Conservation (phyloP, 1,140 invertebrate species). For the Holotrichia oblita region DNA sequence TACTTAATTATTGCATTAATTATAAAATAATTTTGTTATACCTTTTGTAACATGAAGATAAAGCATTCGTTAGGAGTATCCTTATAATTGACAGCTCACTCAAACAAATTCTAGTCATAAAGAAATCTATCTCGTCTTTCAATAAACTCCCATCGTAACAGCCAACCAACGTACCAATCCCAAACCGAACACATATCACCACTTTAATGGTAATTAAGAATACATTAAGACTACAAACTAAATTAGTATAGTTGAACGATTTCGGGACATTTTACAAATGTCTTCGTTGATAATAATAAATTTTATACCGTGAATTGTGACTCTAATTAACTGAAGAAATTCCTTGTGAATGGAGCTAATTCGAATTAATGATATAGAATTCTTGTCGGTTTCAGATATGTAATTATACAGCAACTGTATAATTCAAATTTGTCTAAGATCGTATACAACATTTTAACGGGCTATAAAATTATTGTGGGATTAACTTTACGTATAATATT, state of each 20-base stretch:
- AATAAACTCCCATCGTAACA: too few species aligned
- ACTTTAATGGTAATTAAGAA: neutral
- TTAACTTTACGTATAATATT: neutral
- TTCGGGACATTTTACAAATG: constrained; percentile 15
- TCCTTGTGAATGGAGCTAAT: neutral
- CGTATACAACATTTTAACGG: neutral
- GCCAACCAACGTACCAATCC: too few species aligned
- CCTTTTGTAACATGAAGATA: too few species aligned
- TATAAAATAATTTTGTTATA: too few species aligned
- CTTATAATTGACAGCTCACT: too few species aligned
- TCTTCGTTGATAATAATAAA: neutral
- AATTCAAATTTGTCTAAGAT: neutral
- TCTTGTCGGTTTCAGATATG: neutral
- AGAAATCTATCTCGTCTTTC: too few species aligned
- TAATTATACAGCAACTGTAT: neutral
- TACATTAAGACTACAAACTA: neutral
- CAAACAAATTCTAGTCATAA: too few species aligned
- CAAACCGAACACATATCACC: too few species aligned
- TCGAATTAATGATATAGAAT: neutral
- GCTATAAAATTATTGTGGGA: neutral
- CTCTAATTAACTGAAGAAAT: neutral
- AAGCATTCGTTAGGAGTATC: too few species aligned
- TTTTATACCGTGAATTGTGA: neutral
- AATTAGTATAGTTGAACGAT: neutral
- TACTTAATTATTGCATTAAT: too few species aligned